Base-by-base conservation (phyloP, 2,888 invertebrate genomes). In the Sussaba pulchella region DNA sequence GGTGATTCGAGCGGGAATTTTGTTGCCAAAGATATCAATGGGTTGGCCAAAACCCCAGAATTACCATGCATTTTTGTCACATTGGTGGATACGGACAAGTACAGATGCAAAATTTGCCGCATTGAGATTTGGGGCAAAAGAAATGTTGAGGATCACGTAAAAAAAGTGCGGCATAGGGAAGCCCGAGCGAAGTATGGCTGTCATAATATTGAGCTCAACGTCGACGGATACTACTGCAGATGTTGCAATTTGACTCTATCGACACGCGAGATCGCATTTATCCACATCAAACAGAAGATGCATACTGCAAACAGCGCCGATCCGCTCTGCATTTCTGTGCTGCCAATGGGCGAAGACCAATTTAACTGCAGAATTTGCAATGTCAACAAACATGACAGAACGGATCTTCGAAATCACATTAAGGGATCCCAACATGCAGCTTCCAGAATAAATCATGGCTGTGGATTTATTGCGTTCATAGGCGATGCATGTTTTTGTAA, bases 191-290 rank as follows among this genome's bases (percentile, higher is more conserved):
- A 10, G 21, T 31, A 31, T 6, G 31, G 31, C 2, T 31, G 31
- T 31, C 2, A 21, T 1, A 10, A n/a, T 10, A 31, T 21, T 31
- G 6, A 2, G 4, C 31, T 31, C 31, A 31, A 31, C 6, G 1
- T 10, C 10, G 14, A 64, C 9, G 19, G 26, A 5, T 73, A 54
- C 43, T 17, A 24, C 4, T 73, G 73, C 43, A 26, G 9, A 26
- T 54, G 64, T n/a, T 73, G 73, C 54, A n/a, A 54, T 31, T 73
- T 36, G 31, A n/a, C 10, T 6, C 26, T 73, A 5, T 14, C 19
- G 4, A 36, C n/a, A 0, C 8, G 52, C 9, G 54, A 64, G 1
- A 24, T 54, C 12, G 41, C 54, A 6, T 43, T n/a, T 10, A n/a
- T 24, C 0, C 69, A 69, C 24, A n/a, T 54, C 19, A 24, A 39